Base-by-base conservation (phyloP, 1,140 invertebrate genomes). In the Psix sp. region DNA sequence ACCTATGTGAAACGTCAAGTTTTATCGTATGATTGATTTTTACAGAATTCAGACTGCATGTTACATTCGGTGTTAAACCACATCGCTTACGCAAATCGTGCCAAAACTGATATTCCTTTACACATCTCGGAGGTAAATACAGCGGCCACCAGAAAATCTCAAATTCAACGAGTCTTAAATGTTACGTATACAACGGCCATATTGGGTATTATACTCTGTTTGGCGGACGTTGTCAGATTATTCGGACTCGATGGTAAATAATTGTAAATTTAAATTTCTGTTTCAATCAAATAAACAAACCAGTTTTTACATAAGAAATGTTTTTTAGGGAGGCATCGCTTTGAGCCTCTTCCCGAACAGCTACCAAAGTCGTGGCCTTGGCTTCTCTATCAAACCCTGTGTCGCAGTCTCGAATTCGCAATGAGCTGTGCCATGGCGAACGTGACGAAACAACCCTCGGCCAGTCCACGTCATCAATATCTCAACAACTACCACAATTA, bases 391-490 rank as follows among this genome's bases (percentile, higher is more conserved):
- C 89, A 90, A 77, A 90, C 89, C 1, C 15, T 90, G 0, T 88
- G 85, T 57, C 83, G 90, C 29, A 77, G 74, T 13, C 60, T 89
- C 6, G 90, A 91, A 78, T 78, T 91, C 10, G 80, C 84, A 15
- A 90, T 90, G 88, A 89, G 88, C 7, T 89, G 86, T 49, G 86
- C 88, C 2, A 89, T 91, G 87, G 90, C 90, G 7, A 90, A 89
- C 77, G 88, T 91, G 59, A 90, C 89, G n/a, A 90, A 90, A 40
- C 89, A 91, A 63, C 88, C 90, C 0, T 88, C 89, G 9, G 85
- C 87, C 6, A 89, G 88, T 68, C 89, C 88, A 16, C 83, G 87
- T 18, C 88, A 89, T 67, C 86, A 84, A 36, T 87, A 86, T 51
- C 56, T 88, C 46, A 86, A 84, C 36, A 82, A 85, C 43, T 88